phyloP scores from a whole-genome alignment of 35 echinoderm and acorn worm species.

The Diadema setosum region DNA sequence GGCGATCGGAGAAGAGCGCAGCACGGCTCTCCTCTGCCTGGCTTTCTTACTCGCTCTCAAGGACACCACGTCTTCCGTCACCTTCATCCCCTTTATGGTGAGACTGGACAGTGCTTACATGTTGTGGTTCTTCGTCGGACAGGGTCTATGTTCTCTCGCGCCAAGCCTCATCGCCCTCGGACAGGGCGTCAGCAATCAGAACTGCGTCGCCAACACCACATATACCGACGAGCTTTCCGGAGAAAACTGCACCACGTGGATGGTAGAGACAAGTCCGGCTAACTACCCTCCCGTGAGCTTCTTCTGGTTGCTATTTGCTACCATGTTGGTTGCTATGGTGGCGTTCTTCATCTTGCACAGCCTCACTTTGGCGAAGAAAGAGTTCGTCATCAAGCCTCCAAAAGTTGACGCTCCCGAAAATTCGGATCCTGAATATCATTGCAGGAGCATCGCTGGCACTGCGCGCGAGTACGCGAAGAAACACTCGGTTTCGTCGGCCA shows the following conservation, averaged over 20 bases:
- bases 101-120: slow-evolving; percentile 28
- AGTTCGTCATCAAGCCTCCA: neutral
- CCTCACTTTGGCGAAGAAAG: slow-evolving; percentile 1
- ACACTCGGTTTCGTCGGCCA: too few species aligned
- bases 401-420: too few species aligned
- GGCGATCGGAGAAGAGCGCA: neutral
- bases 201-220: slow-evolving; percentile 23
- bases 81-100: slow-evolving; percentile 54
- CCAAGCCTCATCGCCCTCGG: slow-evolving; percentile 38
- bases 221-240: neutral
- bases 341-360: neutral
- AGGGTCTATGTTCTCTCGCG: slow-evolving; percentile 29
- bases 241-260: neutral
- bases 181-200: slow-evolving; percentile 28
- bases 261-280: neutral
- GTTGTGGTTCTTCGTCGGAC: slow-evolving; percentile 48
- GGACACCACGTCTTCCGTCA: slow-evolving; percentile 46
- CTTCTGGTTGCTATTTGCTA: slow-evolving; percentile 9
- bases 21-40: neutral
- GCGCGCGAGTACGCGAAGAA: too few species aligned
- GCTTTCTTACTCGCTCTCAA: slow-evolving; percentile 24
- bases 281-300: slow-evolving; percentile 11
- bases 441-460: too few species aligned
- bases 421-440: neutral
- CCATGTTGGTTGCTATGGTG: slow-evolving; percentile 18